phyloP scores from a whole-genome alignment of 2,113 vertebrate species.

The Boulengeromyrus knoepffleri region DNA sequence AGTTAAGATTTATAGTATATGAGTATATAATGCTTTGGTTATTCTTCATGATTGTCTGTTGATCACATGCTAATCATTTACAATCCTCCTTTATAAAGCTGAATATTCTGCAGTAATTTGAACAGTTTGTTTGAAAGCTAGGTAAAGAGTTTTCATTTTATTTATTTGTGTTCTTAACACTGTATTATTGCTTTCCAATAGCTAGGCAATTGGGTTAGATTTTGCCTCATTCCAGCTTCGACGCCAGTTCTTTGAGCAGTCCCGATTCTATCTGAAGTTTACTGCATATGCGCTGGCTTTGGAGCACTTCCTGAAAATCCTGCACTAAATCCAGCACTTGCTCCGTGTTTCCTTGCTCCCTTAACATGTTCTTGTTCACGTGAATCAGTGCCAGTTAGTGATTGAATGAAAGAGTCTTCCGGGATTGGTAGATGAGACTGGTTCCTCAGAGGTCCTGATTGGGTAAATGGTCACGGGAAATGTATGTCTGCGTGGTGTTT shows the following conservation, averaged over 20 bases:
- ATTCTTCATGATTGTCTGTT: neutral
- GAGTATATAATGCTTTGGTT: neutral
- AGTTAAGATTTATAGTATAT: neutral
- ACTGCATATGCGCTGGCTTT: neutral
- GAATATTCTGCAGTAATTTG: neutral
- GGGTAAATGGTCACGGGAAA: neutral
- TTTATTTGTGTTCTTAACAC: neutral
- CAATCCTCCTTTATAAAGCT: neutral
- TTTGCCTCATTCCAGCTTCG: neutral
- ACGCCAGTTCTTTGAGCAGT: neutral
- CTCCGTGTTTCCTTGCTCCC: neutral
- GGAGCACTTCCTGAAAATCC: neutral
- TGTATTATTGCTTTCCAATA: neutral
- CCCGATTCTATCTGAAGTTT: neutral
- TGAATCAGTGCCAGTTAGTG: neutral
- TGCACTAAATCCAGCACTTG: neutral
- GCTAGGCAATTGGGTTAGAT: neutral
- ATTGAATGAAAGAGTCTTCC: neutral
- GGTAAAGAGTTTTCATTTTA: neutral
- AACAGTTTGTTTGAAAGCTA: neutral
- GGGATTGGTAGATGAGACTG: neutral
- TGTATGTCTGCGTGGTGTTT: neutral
- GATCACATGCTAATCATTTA: neutral
- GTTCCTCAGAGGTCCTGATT: neutral
- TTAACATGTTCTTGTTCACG: neutral